Evolutionary conservation across 2,797 vertebrate genomes (phyloP), one percentile per base, ranked within the genome.

Genomic region (Paratrypauchen microcephalus): DNA sequence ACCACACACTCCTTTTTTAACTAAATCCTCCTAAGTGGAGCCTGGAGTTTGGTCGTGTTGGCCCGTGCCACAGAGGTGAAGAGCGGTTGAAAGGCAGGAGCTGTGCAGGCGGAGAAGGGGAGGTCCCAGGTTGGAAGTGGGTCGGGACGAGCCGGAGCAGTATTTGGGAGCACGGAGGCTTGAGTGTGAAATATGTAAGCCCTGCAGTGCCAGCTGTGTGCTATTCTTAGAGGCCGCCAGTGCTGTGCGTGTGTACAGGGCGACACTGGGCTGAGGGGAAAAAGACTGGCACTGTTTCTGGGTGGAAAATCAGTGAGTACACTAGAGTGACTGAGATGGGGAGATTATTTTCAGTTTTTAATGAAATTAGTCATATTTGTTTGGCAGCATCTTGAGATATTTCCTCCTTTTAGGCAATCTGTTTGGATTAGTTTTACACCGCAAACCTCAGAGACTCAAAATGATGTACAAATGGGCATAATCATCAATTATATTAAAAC

Each of bases 131-230:
- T 75, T 83, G 81, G 85, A 84, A 88, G 62, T 77, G 83, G 84
- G 82, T 78, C 80, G 77, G 84, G 81, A 86, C 84, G 83, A 85
- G 79, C 75, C 82, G 76, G 81, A 73, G 86, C 80, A 75, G 85
- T 87, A 84, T 92, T 92, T 91, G 81, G 81, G 87, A 90, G 83
- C 82, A 70, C 15, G 75, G 80, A 85, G 90, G 87, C 85, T 90
- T 67, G 85, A 92, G 91, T 92, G 90, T 91, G 87, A 92, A 92
- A 88, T 92, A 93, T 93, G 90, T 87, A 83, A 90, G 86, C 86
- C 90, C 86, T 71, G 87, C 89, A 86, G 89, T 87, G 89, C 92
- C 92, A 93, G 92, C 92, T 93, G 92, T 92, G 89, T 85, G 87
- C 92, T 94, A 94, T 94, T 93, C 90, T 92, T 90, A 91, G 92